phyloP scores from a whole-genome alignment of 2,888 invertebrate genomes.

The Reticulitermes lucifugus region DNA sequence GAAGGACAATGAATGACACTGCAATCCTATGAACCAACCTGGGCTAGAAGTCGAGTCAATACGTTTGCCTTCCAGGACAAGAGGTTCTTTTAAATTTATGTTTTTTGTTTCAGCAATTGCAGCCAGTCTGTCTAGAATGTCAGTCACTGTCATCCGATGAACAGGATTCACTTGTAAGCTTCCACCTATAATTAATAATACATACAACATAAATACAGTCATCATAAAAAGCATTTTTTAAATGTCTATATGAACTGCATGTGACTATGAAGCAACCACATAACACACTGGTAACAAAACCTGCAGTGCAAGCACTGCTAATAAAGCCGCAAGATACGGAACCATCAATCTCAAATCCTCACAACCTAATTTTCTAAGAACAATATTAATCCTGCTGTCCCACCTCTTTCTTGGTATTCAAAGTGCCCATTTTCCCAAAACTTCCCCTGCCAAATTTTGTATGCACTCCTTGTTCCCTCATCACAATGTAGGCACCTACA shows the following conservation, averaged over 20 bases:
- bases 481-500: too few species aligned
- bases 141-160: slow-evolving; percentile 81
- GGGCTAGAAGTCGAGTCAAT: slow-evolving; percentile 57
- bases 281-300: too few species aligned
- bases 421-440: too few species aligned
- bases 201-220: background rate
- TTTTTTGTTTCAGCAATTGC: slow-evolving; percentile 89
- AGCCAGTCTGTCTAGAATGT: slow-evolving; percentile 85
- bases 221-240: background rate
- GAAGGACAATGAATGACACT: background rate
- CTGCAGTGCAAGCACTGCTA: too few species aligned
- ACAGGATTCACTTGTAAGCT: slow-evolving; percentile 86
- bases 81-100: slow-evolving; percentile 83
- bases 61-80: slow-evolving; percentile 73
- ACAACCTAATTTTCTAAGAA: too few species aligned
- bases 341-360: too few species aligned
- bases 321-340: too few species aligned
- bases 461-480: too few species aligned
- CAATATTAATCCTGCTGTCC: too few species aligned
- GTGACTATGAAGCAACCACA: too few species aligned
- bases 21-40: slow-evolving; percentile 54
- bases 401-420: too few species aligned
- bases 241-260: background rate
- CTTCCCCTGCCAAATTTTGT: too few species aligned
- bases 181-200: slow-evolving; percentile 67